Percentiles rank a stretch among this genome's conserved stretches.
Conservation (phyloP, 1,140 invertebrate species). For the Matsumurasca onukii region DNA sequence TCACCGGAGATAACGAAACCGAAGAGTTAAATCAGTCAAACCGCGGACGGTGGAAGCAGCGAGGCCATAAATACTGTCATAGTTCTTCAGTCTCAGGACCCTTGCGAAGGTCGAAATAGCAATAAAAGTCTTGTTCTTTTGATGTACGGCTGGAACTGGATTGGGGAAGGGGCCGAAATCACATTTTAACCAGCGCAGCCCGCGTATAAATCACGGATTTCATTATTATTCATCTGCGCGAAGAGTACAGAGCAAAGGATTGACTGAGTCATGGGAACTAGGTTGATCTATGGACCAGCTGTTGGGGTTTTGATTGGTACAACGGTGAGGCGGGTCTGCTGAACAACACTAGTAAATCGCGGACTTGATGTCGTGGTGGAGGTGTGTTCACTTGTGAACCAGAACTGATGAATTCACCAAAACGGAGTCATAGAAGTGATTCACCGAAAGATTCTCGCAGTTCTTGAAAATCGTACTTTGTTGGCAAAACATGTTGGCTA, state of each 20-base stretch:
- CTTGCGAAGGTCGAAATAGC: slow-evolving; percentile 12
- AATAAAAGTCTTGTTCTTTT: slow-evolving; percentile 29
- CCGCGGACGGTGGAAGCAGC: too few relatives aligned
- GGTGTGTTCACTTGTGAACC: too few relatives aligned
- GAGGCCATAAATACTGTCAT: slow-evolving; percentile 13
- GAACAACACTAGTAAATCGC: too few relatives aligned
- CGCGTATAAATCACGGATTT: slow-evolving; percentile 26
- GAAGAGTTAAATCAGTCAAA: slow-evolving; percentile 25
- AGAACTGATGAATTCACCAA: too few relatives aligned
- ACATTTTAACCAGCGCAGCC: slow-evolving; percentile 30
- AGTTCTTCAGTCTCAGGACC: slow-evolving; percentile 14
- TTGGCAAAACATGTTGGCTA: too few relatives aligned
- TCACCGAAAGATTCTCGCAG: too few relatives aligned
- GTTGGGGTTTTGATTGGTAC: too few relatives aligned
- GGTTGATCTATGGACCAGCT: background rate
- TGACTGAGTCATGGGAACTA: slow-evolving; percentile 27
- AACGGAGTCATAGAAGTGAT: too few relatives aligned
- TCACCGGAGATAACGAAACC: slow-evolving; percentile 17
- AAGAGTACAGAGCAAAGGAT: background rate
- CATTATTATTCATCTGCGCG: slow-evolving; percentile 27
- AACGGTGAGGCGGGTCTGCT: too few relatives aligned
- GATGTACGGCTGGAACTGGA: slow-evolving; percentile 28
- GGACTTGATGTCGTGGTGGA: too few relatives aligned
- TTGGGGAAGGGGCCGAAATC: slow-evolving; percentile 27
- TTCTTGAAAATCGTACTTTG: too few relatives aligned